Conservation (phyloP, 2,797 vertebrate genomes). For the Silurus aristotelis region DNA sequence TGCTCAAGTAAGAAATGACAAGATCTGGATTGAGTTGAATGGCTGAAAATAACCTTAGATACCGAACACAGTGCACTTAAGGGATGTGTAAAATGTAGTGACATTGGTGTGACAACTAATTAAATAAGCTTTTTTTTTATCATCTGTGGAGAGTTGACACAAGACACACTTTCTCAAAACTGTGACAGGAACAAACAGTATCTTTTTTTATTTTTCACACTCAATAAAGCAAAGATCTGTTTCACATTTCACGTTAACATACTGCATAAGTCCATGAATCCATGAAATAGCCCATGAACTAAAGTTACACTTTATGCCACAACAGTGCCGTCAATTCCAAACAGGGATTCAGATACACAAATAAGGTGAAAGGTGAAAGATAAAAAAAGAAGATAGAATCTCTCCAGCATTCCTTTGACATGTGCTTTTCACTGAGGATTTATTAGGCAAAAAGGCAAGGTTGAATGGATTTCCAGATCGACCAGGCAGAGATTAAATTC, state of each 20-base stretch:
- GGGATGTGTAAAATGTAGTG: not conserved
- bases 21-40: not conserved
- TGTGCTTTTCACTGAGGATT: slow-evolving; percentile 42
- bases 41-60: not conserved
- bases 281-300: slow-evolving; percentile 26
- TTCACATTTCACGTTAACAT: slow-evolving; percentile 16
- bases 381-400: not conserved
- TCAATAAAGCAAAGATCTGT: slow-evolving; percentile 14
- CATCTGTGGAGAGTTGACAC: not conserved
- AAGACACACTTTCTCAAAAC: not conserved
- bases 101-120: not conserved
- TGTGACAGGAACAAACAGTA: not conserved
- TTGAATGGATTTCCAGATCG: slow-evolving; percentile 56
- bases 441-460: slow-evolving; percentile 51
- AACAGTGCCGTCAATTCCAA: slow-evolving; percentile 38
- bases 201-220: slow-evolving; percentile 17
- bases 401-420: slow-evolving; percentile 32
- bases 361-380: not conserved
- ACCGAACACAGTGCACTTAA: not conserved
- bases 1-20: not conserved
- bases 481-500: slow-evolving; percentile 51
- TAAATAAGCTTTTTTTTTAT: not conserved
- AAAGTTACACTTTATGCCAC: slow-evolving; percentile 27
- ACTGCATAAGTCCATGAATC: not conserved
- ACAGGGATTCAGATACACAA: slow-evolving; percentile 25